Evolutionary conservation across 1,140 invertebrate genomes (phyloP).

Genomic region (Drosophila carrolli): DNA sequence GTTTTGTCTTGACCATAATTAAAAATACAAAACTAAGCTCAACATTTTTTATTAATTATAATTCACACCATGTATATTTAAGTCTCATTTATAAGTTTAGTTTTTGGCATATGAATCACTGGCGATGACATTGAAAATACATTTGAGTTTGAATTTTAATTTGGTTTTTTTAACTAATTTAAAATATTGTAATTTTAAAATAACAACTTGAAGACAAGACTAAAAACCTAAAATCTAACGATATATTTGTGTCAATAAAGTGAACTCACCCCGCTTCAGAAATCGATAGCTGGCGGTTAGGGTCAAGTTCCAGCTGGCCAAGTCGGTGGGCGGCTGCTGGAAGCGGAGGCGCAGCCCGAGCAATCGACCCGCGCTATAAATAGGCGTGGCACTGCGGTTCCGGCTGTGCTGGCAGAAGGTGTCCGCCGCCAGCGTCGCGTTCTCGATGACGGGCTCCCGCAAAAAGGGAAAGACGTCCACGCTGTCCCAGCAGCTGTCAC

Average conservation of each 20-base stretch:
- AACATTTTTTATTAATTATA: too few relatives aligned
- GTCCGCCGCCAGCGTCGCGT: constrained; percentile 70
- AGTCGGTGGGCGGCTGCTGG: constrained; percentile 53
- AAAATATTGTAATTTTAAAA: too few relatives aligned
- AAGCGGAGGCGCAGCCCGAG: constrained; percentile 73
- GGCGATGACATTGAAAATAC: too few relatives aligned
- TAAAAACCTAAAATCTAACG: not conserved
- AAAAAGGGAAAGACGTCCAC: constrained; percentile 83
- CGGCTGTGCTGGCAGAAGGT: constrained; percentile 76
- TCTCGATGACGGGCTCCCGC: constrained; percentile 81
- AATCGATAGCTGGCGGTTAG: constrained; percentile 77
- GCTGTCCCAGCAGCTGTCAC: constrained; percentile 81
- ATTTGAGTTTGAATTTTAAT: too few relatives aligned
- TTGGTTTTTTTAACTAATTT: too few relatives aligned
- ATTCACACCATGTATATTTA: too few relatives aligned
- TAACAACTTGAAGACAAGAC: too few relatives aligned
- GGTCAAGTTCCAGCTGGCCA: constrained; percentile 60
- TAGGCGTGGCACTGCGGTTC: constrained; percentile 67
- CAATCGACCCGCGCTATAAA: constrained; percentile 76
- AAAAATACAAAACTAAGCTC: too few relatives aligned
- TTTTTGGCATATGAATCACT: too few relatives aligned
- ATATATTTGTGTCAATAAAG: not conserved
- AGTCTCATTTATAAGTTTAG: too few relatives aligned
- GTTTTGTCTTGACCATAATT: too few relatives aligned
- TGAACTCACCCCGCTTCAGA: constrained; percentile 69